These are phyloP conservation scores for Diogma glabrata DNA, from an alignment of 2,888 invertebrate species.

Conservation along the genomic window DNA sequence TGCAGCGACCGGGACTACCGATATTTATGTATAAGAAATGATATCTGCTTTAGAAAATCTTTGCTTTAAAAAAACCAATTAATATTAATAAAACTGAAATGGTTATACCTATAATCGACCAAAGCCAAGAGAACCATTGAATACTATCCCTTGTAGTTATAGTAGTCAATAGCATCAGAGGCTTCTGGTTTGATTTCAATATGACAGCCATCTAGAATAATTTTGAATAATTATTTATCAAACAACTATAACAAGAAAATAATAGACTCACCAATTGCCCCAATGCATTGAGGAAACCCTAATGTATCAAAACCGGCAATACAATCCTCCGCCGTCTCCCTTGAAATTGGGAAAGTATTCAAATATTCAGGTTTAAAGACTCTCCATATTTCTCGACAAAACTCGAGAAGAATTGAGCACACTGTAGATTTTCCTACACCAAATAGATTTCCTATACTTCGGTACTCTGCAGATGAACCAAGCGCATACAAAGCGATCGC, in stretches of 20 bases:
- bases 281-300: background rate
- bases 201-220: slow-evolving; percentile 9
- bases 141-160: slow-evolving; percentile 9
- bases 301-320: background rate
- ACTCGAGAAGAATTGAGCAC: background rate
- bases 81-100: background rate
- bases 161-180: background rate
- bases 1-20: slow-evolving; percentile 1
- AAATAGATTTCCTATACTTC: background rate
- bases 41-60: background rate
- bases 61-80: background rate
- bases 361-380: background rate
- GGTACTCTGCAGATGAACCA: background rate
- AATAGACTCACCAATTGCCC: background rate
- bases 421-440: background rate
- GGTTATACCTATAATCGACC: slow-evolving; percentile 10
- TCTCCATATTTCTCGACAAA: background rate
- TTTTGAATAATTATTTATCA: background rate
- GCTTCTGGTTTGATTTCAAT: slow-evolving; percentile 9
- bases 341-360: background rate
- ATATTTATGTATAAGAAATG: slow-evolving; percentile 10
- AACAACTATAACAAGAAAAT: background rate
- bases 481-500: background rate
- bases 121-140: slow-evolving; percentile 8
- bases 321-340: background rate